phyloP scores from a whole-genome alignment of 2,113 vertebrate species.

The Gobiocypris rarus region DNA sequence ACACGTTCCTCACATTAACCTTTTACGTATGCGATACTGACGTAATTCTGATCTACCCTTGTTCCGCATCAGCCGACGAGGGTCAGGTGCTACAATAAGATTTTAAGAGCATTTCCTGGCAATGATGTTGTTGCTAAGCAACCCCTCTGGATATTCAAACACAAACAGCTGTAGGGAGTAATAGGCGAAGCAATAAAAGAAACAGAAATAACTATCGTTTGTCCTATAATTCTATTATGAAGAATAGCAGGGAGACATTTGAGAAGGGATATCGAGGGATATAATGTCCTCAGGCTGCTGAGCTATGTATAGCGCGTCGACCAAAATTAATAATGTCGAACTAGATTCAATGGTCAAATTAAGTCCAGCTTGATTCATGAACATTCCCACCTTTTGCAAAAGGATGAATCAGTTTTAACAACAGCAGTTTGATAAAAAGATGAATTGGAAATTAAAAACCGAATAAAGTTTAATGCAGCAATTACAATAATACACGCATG shows the following conservation, averaged over 20 bases:
- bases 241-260: slow-evolving; percentile 20
- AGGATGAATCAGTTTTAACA: background rate
- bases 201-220: background rate
- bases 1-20: slow-evolving; percentile 15
- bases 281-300: slow-evolving; percentile 9
- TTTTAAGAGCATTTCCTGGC: slow-evolving; percentile 41
- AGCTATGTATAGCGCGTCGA: background rate
- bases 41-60: background rate
- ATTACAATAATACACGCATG: slow-evolving; percentile 46
- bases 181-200: slow-evolving; percentile 28
- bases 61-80: slow-evolving; percentile 34
- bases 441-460: slow-evolving; percentile 36
- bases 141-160: slow-evolving; percentile 35
- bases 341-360: background rate
- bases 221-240: slow-evolving; percentile 27
- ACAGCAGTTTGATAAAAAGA: slow-evolving; percentile 20
- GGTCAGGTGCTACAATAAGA: slow-evolving; percentile 40
- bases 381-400: background rate
- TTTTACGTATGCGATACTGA: background rate
- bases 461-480: slow-evolving; percentile 46
- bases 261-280: background rate
- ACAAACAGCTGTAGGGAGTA: slow-evolving; percentile 34
- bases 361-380: background rate
- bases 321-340: background rate
- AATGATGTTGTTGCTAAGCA: slow-evolving; percentile 45